phyloP scores from a whole-genome alignment of 2,113 vertebrate species.

The Phalacrocorax brasilianus region DNA sequence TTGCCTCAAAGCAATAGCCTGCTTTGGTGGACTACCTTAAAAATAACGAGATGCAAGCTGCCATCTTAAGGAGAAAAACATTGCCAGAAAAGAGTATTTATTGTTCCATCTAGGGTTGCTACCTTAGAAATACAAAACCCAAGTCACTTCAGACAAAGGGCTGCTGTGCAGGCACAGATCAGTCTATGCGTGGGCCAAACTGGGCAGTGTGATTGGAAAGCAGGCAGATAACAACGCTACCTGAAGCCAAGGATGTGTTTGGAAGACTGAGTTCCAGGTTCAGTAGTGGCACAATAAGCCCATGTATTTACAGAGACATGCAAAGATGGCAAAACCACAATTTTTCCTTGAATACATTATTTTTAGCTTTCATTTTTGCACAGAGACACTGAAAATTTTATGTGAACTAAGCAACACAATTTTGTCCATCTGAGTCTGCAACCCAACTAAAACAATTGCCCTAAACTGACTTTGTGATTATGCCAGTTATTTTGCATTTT shows the following conservation, averaged over 20 bases:
- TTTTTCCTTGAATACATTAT: not conserved
- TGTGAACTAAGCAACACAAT: not conserved
- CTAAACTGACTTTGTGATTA: not conserved
- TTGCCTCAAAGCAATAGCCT: not conserved
- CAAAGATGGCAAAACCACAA: not conserved
- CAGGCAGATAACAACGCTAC: constrained; percentile 37
- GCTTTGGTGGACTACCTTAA: constrained; percentile 45
- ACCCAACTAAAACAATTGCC: not conserved
- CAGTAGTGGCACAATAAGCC: constrained; percentile 5
- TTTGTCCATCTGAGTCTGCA: not conserved
- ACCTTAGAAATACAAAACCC: constrained; percentile 53
- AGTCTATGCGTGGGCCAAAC: constrained; percentile 20
- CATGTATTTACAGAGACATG: not conserved
- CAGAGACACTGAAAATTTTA: not conserved
- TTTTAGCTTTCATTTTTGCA: not conserved
- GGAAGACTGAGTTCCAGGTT: constrained; percentile 42
- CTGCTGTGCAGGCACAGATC: constrained; percentile 41
- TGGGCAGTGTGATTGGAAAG: constrained; percentile 38
- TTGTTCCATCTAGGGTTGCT: constrained; percentile 48
- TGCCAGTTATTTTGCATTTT: not conserved
- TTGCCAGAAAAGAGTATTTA: constrained; percentile 48
- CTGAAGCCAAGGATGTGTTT: constrained; percentile 51
- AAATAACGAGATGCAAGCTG: constrained; percentile 9
- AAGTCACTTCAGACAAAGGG: constrained; percentile 56
- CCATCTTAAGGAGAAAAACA: constrained; percentile 44